A percentile compares a stretch with the other conserved stretches of the same genome.
phyloP scores from a whole-genome alignment of 1,140 invertebrate genomes.

The Hetaerina americana region DNA sequence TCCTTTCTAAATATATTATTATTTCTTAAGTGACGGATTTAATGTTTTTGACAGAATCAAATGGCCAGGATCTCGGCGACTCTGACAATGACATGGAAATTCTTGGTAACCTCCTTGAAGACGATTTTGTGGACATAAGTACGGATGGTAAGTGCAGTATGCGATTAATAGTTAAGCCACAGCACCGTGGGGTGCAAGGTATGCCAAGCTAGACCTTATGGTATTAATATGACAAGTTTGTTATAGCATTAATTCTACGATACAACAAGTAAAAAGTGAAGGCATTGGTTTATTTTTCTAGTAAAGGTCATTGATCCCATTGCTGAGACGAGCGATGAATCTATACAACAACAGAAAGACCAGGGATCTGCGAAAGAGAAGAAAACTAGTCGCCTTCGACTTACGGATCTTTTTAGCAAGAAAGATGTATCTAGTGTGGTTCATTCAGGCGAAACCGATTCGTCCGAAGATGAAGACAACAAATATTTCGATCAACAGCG shows the following conservation, averaged over 20 bases:
- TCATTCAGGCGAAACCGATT: slow-evolving; percentile 49
- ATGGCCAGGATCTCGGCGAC: too few species aligned
- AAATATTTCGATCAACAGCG: slow-evolving; percentile 52
- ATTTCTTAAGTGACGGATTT: too few species aligned
- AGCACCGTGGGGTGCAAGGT: not conserved
- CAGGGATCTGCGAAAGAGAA: not conserved
- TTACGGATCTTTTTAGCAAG: not conserved
- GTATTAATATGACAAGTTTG: not conserved
- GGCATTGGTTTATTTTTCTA: not conserved
- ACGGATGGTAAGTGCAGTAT: not conserved
- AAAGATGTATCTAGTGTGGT: slow-evolving; percentile 26
- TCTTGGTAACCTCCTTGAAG: not conserved
- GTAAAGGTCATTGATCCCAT: not conserved
- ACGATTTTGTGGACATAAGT: too few species aligned
- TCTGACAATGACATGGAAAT: not conserved
- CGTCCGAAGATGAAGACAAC: slow-evolving; percentile 67
- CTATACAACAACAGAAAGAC: not conserved
- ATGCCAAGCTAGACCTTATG: not conserved
- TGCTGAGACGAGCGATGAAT: not conserved
- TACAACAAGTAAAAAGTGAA: not conserved
- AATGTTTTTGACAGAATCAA: too few species aligned
- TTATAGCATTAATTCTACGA: not conserved
- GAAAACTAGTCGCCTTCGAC: not conserved
- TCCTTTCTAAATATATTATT: too few species aligned
- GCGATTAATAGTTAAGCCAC: not conserved